These are phyloP conservation scores for Nemopilema nomurai DNA, from an alignment of 30 jellyfish, hydroid and myxozoan species.

Conservation along the genomic window DNA sequence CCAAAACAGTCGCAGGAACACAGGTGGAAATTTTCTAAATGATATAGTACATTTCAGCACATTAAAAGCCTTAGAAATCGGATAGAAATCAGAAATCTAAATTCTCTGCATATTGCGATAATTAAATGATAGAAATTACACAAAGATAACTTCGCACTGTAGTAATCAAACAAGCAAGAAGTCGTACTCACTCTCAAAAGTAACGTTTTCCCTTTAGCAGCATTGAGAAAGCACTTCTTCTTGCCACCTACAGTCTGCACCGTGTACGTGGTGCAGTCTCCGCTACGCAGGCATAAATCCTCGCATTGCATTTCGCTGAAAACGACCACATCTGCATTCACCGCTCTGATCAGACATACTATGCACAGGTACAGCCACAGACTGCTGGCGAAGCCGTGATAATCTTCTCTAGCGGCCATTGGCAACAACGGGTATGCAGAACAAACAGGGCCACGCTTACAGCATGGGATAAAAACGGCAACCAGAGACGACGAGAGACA, in stretches of 20 bases:
- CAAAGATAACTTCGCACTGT: no score
- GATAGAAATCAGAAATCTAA: no score
- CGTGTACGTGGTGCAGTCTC: background rate
- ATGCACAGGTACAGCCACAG: background rate
- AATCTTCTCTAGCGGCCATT: background rate
- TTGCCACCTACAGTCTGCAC: background rate
- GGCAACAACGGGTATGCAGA: background rate
- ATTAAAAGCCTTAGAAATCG: no score
- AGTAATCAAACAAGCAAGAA: background rate
- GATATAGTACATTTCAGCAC: no score
- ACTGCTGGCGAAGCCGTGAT: background rate
- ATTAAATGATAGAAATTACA: no score
- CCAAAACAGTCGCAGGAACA: no score
- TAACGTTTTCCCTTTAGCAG: background rate
- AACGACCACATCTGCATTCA: constrained; percentile 1
- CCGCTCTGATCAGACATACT: background rate
- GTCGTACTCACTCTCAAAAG: constrained; percentile 24
- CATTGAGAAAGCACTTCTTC: background rate
- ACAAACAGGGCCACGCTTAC: no score
- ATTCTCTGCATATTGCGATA: background rate
- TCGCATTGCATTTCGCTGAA: constrained; percentile 62
- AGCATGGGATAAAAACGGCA: no score
- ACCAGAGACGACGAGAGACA: no score
- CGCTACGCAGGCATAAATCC: constrained; percentile 37
- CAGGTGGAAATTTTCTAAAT: no score